Evolutionary conservation across 2,888 invertebrate genomes (phyloP).

Genomic region (Asteroscopus sphinx): DNA sequence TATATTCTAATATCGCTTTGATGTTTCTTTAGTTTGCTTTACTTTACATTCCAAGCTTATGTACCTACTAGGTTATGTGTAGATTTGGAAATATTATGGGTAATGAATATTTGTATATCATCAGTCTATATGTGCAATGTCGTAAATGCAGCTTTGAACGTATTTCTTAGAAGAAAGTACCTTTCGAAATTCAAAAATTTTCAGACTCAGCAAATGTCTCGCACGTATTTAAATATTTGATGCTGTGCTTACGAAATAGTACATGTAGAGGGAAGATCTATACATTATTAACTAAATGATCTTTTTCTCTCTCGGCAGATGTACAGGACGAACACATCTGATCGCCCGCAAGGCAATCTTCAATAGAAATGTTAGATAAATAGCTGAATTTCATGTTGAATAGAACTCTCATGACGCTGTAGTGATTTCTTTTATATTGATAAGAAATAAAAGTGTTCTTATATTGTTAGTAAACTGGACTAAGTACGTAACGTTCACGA

Average conservation of each 20-base stretch:
- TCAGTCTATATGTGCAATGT: slow-evolving; percentile 42
- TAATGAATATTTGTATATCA: slow-evolving; percentile 42
- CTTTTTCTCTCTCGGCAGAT: slow-evolving; percentile 92
- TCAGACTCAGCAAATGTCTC: background rate
- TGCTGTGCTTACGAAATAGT: slow-evolving; percentile 42
- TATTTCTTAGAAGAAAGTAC: background rate
- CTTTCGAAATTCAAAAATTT: background rate
- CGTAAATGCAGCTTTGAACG: slow-evolving; percentile 36
- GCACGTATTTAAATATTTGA: slow-evolving; percentile 1
- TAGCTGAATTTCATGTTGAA: slow-evolving; percentile 64
- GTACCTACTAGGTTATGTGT: slow-evolving; percentile 46
- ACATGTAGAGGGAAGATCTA: slow-evolving; percentile 44
- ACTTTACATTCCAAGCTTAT: slow-evolving; percentile 46
- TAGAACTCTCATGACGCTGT: slow-evolving; percentile 63
- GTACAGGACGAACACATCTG: slow-evolving; percentile 94
- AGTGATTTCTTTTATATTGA: slow-evolving; percentile 70
- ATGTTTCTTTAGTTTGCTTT: slow-evolving; percentile 56
- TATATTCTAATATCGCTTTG: slow-evolving; percentile 46
- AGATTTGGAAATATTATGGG: slow-evolving; percentile 41
- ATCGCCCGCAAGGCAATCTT: slow-evolving; percentile 79
- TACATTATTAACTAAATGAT: slow-evolving; percentile 78
- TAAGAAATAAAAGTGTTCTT: slow-evolving; percentile 88
- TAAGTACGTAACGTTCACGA: slow-evolving; percentile 49
- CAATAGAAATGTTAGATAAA: slow-evolving; percentile 64
- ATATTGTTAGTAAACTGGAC: slow-evolving; percentile 75